These are phyloP conservation scores for Bubo blakistoni DNA, from an alignment of 2,113 vertebrate genomes.

Conservation along the genomic window DNA sequence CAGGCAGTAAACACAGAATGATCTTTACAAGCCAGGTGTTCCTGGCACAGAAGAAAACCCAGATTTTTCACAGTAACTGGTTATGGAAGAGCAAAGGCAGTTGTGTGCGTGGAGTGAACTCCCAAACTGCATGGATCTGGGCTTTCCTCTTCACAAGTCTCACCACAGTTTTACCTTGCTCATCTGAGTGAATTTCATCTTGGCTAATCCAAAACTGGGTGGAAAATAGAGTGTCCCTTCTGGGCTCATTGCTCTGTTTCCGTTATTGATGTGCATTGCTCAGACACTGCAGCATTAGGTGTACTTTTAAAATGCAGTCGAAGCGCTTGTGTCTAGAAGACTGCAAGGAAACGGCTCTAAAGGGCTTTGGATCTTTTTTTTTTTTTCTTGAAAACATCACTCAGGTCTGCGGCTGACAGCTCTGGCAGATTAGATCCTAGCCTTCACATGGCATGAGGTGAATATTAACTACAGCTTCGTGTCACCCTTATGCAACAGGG, in stretches of 20 bases:
- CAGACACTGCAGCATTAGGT: neutral
- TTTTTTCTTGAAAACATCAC: neutral
- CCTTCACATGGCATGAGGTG: constrained; percentile 24
- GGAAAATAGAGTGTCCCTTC: neutral
- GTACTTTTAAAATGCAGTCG: constrained; percentile 3
- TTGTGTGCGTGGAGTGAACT: neutral
- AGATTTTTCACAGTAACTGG: neutral
- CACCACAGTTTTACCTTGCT: neutral
- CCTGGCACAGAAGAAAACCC: neutral
- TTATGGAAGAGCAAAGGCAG: neutral
- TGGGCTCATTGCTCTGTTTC: neutral
- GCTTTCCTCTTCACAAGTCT: neutral
- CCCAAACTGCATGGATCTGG: neutral
- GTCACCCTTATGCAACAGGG: constrained; percentile 31
- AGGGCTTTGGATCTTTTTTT: neutral
- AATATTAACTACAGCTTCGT: constrained; percentile 29
- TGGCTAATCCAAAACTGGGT: neutral
- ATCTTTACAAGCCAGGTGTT: neutral
- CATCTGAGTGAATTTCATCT: neutral
- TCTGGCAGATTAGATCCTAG: constrained; percentile 34
- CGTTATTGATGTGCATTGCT: neutral
- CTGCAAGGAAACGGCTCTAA: neutral
- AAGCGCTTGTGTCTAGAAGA: neutral
- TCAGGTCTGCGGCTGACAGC: neutral
- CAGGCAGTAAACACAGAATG: neutral